phyloP scores from a whole-genome alignment of 2,113 vertebrate genomes.

The Poeciliopsis prolifica region DNA sequence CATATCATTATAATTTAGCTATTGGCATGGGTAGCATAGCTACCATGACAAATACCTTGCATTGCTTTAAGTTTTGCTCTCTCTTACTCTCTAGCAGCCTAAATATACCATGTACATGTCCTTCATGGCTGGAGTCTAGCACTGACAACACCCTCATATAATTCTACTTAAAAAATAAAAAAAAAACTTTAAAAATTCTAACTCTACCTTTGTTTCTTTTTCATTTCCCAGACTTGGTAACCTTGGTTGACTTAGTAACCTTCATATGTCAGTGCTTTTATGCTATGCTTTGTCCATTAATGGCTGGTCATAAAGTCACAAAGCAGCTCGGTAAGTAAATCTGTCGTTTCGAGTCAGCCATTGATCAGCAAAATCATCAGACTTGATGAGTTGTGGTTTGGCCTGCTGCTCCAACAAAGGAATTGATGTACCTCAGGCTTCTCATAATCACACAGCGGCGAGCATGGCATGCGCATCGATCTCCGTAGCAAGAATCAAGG shows the following conservation, averaged over 20 bases:
- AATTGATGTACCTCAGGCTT: constrained; percentile 50
- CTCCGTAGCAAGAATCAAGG: constrained; percentile 6
- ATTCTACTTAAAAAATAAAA: background rate
- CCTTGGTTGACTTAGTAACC: constrained; percentile 26
- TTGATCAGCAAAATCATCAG: constrained; percentile 34
- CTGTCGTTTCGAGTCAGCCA: constrained; percentile 29
- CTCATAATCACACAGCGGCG: constrained; percentile 36
- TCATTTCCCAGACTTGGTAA: constrained; percentile 14
- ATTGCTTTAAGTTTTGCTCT: no score
- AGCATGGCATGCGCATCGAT: constrained; percentile 46
- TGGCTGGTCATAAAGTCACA: constrained; percentile 20
- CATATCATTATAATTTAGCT: no score
- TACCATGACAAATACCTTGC: no score
- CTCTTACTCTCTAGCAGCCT: no score
- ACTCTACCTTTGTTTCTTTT: background rate
- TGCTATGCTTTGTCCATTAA: constrained; percentile 5
- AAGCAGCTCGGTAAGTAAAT: constrained; percentile 27
- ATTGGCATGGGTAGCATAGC: no score
- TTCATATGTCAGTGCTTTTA: background rate
- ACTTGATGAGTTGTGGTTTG: constrained; percentile 22
- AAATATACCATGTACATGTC: no score
- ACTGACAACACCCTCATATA: background rate
- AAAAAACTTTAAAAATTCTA: no score
- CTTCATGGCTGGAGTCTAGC: background rate
- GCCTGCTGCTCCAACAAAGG: constrained; percentile 17